Base-by-base conservation (phyloP, 2,797 vertebrate species). In the Coregonus ussuriensis region DNA sequence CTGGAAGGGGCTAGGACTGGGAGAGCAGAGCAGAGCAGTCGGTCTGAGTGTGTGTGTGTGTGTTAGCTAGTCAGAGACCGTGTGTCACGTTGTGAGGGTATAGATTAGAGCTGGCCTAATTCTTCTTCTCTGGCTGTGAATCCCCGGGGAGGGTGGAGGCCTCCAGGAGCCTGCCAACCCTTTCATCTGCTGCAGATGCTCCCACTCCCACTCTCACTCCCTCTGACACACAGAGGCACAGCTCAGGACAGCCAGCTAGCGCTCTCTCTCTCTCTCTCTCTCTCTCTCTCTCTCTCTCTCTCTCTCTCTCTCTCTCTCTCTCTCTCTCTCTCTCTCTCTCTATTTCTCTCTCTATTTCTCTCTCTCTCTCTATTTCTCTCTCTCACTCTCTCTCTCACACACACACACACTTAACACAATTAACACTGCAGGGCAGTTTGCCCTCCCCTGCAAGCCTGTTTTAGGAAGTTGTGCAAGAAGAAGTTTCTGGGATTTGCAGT, bases 161-260 rank as follows among this genome's bases (percentile, higher is more conserved):
- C 82, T 83, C 75, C 80, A 79, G 82, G 82, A 81, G 81, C 72
- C 79, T 72, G 72, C 56, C 56, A 78, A 83, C 74, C 72, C 83
- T 88, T 88, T 88, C 85, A 88, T 86, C 85, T 88, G 78, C 80
- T 84, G 78, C 84, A 88, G 84, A 82, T 82, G 84, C 81, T 85
- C 77, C 2, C 54, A 18, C 16, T 47, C 54, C n/a, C 15, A n/a
- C 54, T 59, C n/a, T n/a, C n/a, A n/a, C 18, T 59, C 54, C 54
- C 54, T 59, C 54, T 5, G 54, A 59, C 54, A 59, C 54, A 59
- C 54, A 56, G 54, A 18, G 54, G 54, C 18, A 18, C 54, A n/a
- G 18, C 54, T 59, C 54, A 59, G 9, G 41, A 47, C 41, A 47
- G 41, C 9, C 41, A 47, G 41, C 41, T 47, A 47, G 41, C 54